A percentile compares a stretch with the other conserved stretches of the same genome.
phyloP scores from a whole-genome alignment of 2,888 invertebrate genomes.

The Mactromeris polynyma region DNA sequence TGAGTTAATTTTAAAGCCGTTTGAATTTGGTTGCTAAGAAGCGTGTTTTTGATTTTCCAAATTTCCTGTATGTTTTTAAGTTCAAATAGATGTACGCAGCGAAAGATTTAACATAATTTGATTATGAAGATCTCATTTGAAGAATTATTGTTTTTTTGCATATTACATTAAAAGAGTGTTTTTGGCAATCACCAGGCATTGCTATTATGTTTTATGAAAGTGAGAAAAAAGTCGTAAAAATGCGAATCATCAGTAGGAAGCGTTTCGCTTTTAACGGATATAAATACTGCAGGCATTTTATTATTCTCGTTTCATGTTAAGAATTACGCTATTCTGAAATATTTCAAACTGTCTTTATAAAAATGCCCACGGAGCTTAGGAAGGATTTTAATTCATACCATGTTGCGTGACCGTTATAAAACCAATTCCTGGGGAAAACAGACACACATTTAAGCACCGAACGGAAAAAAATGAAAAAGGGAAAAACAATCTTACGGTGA shows the following conservation, averaged over 20 bases:
- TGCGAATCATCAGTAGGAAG: not conserved
- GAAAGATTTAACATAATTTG: not conserved
- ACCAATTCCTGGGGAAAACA: not conserved
- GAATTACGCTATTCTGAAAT: not conserved
- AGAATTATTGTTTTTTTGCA: constrained; percentile 6
- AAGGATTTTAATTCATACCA: not conserved
- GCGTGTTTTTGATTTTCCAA: not conserved
- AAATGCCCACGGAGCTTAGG: not conserved
- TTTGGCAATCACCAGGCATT: not conserved
- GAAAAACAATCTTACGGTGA: not conserved
- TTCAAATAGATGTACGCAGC: not conserved
- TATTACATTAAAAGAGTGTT: not conserved
- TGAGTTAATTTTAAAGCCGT: not conserved
- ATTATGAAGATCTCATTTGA: not conserved
- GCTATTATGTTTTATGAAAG: constrained; percentile 5
- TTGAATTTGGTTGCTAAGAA: not conserved
- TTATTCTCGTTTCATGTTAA: not conserved
- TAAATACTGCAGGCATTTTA: not conserved
- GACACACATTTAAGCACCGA: not conserved
- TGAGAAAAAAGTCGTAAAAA: not conserved
- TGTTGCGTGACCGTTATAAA: not conserved
- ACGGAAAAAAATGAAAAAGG: too few relatives aligned
- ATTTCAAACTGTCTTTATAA: not conserved
- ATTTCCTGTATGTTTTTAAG: constrained; percentile 8
- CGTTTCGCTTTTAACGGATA: not conserved